Percentiles rank a stretch among this genome's conserved stretches.
Conservation (phyloP, 2,888 invertebrate genomes). For the Drosophila fungiperda region DNA sequence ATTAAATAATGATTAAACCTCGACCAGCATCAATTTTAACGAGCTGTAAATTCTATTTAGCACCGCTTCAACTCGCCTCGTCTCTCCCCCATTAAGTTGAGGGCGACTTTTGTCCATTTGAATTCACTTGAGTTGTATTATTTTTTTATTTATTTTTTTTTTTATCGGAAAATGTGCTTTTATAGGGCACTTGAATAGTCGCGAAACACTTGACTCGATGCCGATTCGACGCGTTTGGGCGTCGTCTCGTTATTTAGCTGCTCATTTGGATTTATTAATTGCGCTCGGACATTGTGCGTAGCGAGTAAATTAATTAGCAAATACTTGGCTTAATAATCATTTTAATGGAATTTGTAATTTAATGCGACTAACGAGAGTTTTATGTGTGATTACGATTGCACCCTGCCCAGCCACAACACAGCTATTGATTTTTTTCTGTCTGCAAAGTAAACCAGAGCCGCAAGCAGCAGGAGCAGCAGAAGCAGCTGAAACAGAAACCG, state of each 20-base stretch:
- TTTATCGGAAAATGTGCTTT: constrained; percentile 24
- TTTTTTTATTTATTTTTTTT: neutral
- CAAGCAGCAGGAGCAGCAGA: constrained; percentile 6
- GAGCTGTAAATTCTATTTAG: constrained; percentile 38
- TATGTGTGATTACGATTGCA: constrained; percentile 73
- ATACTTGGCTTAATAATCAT: constrained; percentile 81
- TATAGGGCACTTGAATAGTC: constrained; percentile 51
- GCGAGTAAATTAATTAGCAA: constrained; percentile 82
- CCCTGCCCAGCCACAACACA: neutral
- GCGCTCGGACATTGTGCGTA: constrained; percentile 65
- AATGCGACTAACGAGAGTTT: constrained; percentile 81
- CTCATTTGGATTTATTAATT: constrained; percentile 79
- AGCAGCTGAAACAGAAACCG: constrained; percentile 13
- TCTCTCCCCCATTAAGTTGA: too few relatives aligned
- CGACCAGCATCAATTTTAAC: constrained; percentile 35
- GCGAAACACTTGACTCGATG: constrained; percentile 13
- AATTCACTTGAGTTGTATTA: constrained; percentile 5
- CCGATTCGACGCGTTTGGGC: neutral
- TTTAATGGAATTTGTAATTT: constrained; percentile 83
- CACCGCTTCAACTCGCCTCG: neutral
- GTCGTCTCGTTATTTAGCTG: constrained; percentile 31
- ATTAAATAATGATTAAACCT: constrained; percentile 15
- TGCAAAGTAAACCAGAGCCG: constrained; percentile 19
- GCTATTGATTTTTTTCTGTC: constrained; percentile 53
- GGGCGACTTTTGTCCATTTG: constrained; percentile 1